These are phyloP conservation scores for Apostichopus japonicus DNA, from an alignment of 35 echinoderm and acorn worm species.

Conservation along the genomic window DNA sequence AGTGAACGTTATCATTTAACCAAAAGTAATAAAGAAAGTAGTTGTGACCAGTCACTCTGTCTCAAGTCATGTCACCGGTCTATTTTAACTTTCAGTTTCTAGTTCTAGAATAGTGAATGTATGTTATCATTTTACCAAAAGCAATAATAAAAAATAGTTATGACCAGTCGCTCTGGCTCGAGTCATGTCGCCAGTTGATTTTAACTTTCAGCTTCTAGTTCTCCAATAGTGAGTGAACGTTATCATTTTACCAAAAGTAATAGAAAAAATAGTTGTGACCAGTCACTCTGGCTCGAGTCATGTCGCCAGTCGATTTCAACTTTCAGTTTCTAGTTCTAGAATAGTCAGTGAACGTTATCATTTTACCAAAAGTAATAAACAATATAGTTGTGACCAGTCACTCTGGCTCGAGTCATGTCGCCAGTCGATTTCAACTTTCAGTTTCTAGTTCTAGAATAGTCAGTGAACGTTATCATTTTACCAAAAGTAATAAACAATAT, in stretches of 20 bases:
- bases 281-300: background rate
- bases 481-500: background rate
- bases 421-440: background rate
- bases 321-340: slow-evolving; percentile 81
- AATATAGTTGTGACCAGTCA: background rate
- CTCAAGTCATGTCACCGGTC: background rate
- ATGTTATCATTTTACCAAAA: no score
- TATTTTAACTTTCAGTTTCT: background rate
- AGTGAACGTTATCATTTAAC: background rate
- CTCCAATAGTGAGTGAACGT: slow-evolving; percentile 71
- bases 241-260: no score
- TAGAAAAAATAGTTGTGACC: background rate
- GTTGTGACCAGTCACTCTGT: background rate
- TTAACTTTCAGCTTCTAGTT: slow-evolving; percentile 63
- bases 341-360: slow-evolving; percentile 53
- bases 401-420: background rate
- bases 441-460: slow-evolving; percentile 87
- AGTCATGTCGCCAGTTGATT: no score
- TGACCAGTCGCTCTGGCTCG: no score
- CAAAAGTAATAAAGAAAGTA: background rate
- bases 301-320: background rate
- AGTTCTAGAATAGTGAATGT: no score
- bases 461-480: background rate
- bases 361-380: background rate
- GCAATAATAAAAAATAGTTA: no score